Evolutionary conservation across 2,888 invertebrate genomes (phyloP).

Genomic region (Leucophenga maculata): DNA sequence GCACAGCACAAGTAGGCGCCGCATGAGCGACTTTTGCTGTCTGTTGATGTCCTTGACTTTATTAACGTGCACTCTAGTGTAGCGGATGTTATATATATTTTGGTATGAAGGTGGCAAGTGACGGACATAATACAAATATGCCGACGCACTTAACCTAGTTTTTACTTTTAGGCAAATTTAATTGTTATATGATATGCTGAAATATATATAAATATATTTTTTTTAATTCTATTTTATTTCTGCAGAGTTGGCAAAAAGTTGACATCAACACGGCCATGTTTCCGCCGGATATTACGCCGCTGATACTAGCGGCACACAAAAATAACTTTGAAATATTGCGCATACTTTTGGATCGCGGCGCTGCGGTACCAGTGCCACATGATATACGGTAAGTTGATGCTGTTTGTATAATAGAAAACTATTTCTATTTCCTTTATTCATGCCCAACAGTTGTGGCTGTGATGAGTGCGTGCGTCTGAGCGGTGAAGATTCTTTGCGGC

Average conservation of each 20-base stretch:
- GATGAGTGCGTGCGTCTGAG: constrained; percentile 86
- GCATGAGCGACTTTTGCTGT: not conserved
- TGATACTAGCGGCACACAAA: constrained; percentile 92
- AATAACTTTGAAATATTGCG: constrained; percentile 98
- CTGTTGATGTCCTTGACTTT: constrained; percentile 23
- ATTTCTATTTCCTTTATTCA: constrained; percentile 12
- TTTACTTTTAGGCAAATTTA: constrained; percentile 18
- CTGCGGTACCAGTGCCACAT: constrained; percentile 91
- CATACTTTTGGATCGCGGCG: constrained; percentile 91
- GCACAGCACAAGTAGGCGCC: not conserved
- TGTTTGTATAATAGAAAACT: not conserved
- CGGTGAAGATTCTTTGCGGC: constrained; percentile 82
- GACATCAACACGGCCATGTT: constrained; percentile 87
- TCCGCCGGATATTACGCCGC: constrained; percentile 93
- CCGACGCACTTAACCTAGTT: constrained; percentile 11
- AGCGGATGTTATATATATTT: not conserved
- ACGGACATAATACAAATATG: not conserved
- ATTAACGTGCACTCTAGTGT: constrained; percentile 7
- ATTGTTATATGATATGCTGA: too few species aligned
- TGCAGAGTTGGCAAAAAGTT: constrained; percentile 89
- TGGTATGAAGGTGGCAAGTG: not conserved
- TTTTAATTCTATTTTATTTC: constrained; percentile 20
- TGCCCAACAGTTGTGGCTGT: constrained; percentile 81
- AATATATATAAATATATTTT: too few species aligned
- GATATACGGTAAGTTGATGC: constrained; percentile 80